Base-by-base conservation (phyloP, 2,888 invertebrate genomes). In the Deroplatys truncata region DNA sequence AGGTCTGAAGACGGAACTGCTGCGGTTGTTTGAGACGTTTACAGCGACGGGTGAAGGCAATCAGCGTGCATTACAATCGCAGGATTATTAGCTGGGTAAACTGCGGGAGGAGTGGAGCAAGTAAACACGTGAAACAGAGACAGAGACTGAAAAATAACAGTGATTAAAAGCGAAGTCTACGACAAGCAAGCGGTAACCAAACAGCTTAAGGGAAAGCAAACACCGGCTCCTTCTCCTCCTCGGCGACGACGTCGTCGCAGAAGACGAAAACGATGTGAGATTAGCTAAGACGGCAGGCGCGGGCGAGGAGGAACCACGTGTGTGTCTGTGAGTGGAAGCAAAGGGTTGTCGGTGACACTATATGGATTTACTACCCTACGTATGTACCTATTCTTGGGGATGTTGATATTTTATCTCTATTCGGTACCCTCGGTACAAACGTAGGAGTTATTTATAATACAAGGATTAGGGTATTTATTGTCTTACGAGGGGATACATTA, bases 61-160 rank as follows among this genome's bases (percentile, higher is more conserved):
- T 88, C 88, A 90, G 88, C 85, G 56, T 90, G 90, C 72, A 90
- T 90, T 86, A 88, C 90, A 90, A 90, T 90, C 90, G 90, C 86
- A 83, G 88, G 90, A 88, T 90, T 90, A 90, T 90, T 90, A 88
- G 90, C 88, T 88, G 85, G 88, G 88, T 84, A 89, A 89, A 90
- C 88, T 87, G 87, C 35, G 29, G 82, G 35, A 28, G n/a, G 83
- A 83, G 35, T 8, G 28, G 49, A 28, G 56, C 43, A 43, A 56
- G 56, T 20, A 72, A 72, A 72, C 56, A 72, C 56, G 56, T 72
- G 56, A 72, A 72, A 72, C 56, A 72, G 56, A 72, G 56, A 72
- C 20, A 86, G 28, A 83, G 84, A 85, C 72, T 88, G 90, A 89
- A 89, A 89, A 89, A 89, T 87, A 89, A 86, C 85, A 85, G 89